phyloP scores from a whole-genome alignment of 2,888 invertebrate genomes.

The Mythimna vitellina region DNA sequence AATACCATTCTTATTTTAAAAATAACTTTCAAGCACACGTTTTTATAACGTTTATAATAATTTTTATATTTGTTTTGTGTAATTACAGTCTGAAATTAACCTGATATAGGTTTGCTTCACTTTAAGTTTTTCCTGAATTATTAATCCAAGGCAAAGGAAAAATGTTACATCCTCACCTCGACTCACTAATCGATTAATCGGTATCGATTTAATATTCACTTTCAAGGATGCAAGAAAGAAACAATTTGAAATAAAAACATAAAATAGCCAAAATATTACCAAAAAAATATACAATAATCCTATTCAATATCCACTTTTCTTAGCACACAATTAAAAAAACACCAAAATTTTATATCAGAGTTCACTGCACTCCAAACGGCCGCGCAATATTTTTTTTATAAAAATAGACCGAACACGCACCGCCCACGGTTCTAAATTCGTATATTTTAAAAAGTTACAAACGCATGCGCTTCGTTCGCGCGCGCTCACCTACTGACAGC shows the following conservation, averaged over 20 bases:
- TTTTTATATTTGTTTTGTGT: slow-evolving; percentile 16
- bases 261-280: slow-evolving; percentile 34
- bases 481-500: slow-evolving; percentile 79
- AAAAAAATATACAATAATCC: slow-evolving; percentile 26
- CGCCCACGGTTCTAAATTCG: slow-evolving; percentile 73
- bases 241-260: slow-evolving; percentile 10
- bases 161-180: slow-evolving; percentile 58
- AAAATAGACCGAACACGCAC: slow-evolving; percentile 77
- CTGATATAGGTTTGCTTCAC: slow-evolving; percentile 25
- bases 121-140: slow-evolving; percentile 39
- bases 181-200: slow-evolving; percentile 38
- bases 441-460: slow-evolving; percentile 68
- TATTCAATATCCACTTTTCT: slow-evolving; percentile 61
- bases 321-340: slow-evolving; percentile 51
- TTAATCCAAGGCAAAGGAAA: slow-evolving; percentile 56
- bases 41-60: neutral
- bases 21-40: slow-evolving; percentile 34
- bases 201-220: slow-evolving; percentile 37
- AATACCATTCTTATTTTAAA: slow-evolving; percentile 36
- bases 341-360: slow-evolving; percentile 70
- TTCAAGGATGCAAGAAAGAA: slow-evolving; percentile 4
- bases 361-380: slow-evolving; percentile 84
- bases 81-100: slow-evolving; percentile 15
- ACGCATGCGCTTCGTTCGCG: slow-evolving; percentile 80
- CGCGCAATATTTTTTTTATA: slow-evolving; percentile 72